Conservation (phyloP, 2,888 invertebrate genomes). For the Zootermopsis nevadensis region DNA sequence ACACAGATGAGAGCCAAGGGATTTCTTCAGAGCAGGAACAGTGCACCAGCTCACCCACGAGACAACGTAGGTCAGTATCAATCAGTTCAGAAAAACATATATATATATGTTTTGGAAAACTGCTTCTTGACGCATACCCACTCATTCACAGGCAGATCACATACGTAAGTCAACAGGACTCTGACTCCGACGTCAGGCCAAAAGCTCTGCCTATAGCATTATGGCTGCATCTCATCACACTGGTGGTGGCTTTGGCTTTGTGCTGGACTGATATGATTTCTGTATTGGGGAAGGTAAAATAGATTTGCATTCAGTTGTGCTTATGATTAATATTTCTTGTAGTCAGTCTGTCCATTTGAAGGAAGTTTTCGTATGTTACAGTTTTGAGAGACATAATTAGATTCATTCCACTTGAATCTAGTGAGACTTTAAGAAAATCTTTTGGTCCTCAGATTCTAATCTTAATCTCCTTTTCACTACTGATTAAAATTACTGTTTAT, state of each 20-base stretch:
- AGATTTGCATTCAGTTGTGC: too few species aligned
- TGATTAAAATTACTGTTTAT: too few species aligned
- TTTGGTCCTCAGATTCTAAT: too few species aligned
- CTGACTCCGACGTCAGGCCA: neutral
- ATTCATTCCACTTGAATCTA: too few species aligned
- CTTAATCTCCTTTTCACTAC: too few species aligned
- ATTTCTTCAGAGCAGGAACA: conserved; percentile 14
- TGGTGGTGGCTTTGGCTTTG: conserved; percentile 62
- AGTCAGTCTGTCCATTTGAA: too few species aligned
- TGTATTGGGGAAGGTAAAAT: conserved; percentile 65
- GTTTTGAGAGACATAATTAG: too few species aligned
- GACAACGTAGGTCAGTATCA: conserved; percentile 5
- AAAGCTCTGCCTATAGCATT: conserved; percentile 61
- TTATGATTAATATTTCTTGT: too few species aligned
- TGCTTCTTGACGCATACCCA: neutral
- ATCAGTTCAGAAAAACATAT: too few species aligned
- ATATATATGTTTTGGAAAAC: too few species aligned
- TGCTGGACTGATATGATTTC: conserved; percentile 68
- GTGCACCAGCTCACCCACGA: neutral
- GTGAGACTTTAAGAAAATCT: too few species aligned
- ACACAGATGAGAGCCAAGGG: conserved; percentile 59
- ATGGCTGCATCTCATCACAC: conserved; percentile 65
- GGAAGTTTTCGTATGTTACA: too few species aligned
- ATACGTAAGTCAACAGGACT: conserved; percentile 33
- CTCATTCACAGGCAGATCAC: conserved; percentile 32